Percentiles rank a stretch among this genome's conserved stretches.
These are phyloP conservation scores for Montipora capricornis DNA, from an alignment of 64 coral and sea anemone genomes.

Conservation along the genomic window DNA sequence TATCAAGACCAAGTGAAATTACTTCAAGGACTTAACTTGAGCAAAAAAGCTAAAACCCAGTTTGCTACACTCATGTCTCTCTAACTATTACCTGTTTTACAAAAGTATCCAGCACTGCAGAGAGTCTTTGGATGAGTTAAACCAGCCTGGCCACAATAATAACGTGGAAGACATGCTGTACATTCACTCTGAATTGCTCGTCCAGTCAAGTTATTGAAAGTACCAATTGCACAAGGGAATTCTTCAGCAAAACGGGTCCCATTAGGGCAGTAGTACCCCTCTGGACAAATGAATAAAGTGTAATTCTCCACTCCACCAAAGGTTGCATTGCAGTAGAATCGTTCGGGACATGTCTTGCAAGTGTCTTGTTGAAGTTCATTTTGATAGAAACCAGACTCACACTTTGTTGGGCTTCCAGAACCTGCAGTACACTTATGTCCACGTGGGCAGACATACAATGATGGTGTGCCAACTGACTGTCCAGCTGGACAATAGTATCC, in stretches of 20 bases:
- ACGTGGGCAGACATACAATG: constrained; percentile 70
- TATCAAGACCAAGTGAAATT: no score
- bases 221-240: constrained; percentile 86
- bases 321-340: constrained; percentile 96
- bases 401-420: constrained; percentile 64
- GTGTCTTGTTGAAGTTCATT: constrained; percentile 65
- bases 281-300: constrained; percentile 68
- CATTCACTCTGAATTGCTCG: constrained; percentile 85
- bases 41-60: no score
- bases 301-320: constrained; percentile 81
- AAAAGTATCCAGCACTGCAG: constrained; percentile 88
- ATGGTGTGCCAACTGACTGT: constrained; percentile 73
- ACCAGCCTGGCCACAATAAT: constrained; percentile 89
- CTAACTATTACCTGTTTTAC: constrained; percentile 68
- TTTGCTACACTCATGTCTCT: no score
- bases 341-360: constrained; percentile 84
- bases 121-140: constrained; percentile 75
- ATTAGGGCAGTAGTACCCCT: constrained; percentile 93
- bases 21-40: no score
- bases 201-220: constrained; percentile 84
- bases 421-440: constrained; percentile 80
- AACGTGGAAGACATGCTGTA: constrained; percentile 78
- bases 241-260: constrained; percentile 82
- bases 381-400: constrained; percentile 92
- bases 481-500: constrained; percentile 94